Evolutionary conservation across 2,113 vertebrate species (phyloP).

Genomic region (Oxyura jamaicensis): DNA sequence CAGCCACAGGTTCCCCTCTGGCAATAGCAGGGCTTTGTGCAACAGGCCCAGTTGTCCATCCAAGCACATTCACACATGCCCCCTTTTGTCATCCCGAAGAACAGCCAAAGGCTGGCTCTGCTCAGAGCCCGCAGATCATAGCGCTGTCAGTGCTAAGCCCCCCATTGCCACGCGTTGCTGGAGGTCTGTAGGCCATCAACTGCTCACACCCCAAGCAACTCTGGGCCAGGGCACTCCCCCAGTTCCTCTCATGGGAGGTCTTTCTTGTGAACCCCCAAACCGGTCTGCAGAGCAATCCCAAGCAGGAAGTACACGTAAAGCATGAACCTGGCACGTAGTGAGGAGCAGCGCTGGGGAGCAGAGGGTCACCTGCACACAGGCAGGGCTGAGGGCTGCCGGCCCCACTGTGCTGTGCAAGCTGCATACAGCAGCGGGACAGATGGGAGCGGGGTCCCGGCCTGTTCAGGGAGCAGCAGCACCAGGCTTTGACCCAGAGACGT

Average conservation of each 20-base stretch:
- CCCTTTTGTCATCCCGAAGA: neutral
- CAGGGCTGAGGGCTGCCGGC: neutral
- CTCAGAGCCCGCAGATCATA: neutral
- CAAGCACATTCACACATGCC: neutral
- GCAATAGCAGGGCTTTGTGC: rapidly evolving
- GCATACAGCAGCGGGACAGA: neutral
- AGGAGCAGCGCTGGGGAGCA: neutral
- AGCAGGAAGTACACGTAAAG: rapidly evolving
- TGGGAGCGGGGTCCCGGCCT: neutral
- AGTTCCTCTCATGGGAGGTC: neutral
- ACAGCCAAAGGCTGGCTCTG: neutral
- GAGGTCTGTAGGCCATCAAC: neutral
- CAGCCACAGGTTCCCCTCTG: neutral
- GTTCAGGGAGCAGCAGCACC: neutral
- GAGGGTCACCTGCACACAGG: neutral
- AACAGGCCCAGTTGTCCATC: neutral
- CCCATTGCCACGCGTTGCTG: neutral
- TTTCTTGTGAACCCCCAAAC: neutral
- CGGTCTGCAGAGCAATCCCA: neutral
- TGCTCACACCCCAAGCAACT: neutral
- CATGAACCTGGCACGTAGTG: neutral
- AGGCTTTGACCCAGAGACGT: neutral
- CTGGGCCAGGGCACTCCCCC: neutral
- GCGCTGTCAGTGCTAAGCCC: neutral
- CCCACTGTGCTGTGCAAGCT: neutral